Conservation (phyloP, 1,140 invertebrate genomes). For the Chionoecetes opilio region DNA sequence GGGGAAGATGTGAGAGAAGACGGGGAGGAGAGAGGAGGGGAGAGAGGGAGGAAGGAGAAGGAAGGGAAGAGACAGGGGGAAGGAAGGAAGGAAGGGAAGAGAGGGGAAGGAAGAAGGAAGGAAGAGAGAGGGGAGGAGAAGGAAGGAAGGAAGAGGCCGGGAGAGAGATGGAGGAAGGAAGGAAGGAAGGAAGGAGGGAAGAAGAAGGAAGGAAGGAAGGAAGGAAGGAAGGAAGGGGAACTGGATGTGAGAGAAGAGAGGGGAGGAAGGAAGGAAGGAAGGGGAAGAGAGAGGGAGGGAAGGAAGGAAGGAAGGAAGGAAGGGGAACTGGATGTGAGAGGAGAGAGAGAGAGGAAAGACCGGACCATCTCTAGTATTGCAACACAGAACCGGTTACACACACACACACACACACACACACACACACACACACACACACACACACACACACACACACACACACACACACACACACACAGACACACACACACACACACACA, state of each 20-base stretch:
- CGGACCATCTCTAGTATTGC: not conserved
- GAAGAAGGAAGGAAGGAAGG: no score
- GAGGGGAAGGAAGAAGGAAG: not conserved
- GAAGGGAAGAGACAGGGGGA: not conserved
- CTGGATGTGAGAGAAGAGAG: no score
- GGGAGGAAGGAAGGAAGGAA: not conserved
- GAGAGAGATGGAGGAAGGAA: not conserved
- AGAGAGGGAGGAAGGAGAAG: not conserved
- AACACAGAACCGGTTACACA: not conserved
- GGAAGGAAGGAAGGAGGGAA: not conserved
- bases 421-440: conserved; percentile 60
- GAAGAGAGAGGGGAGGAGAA: not conserved
- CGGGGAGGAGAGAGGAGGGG: not conserved
- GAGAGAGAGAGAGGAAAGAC: not conserved
- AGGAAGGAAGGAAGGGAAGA: not conserved
- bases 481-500: no score
- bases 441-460: conserved; percentile 54
- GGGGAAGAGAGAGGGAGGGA: not conserved
- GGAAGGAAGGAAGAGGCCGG: not conserved
- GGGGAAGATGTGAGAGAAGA: not conserved
- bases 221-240: no score
- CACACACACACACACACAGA: conserved; percentile 33
- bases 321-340: not conserved
- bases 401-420: conserved; percentile 58
- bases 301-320: not conserved